Evolutionary conservation across 2,888 invertebrate genomes (phyloP).

Genomic region (Eucriotettix oculatus): DNA sequence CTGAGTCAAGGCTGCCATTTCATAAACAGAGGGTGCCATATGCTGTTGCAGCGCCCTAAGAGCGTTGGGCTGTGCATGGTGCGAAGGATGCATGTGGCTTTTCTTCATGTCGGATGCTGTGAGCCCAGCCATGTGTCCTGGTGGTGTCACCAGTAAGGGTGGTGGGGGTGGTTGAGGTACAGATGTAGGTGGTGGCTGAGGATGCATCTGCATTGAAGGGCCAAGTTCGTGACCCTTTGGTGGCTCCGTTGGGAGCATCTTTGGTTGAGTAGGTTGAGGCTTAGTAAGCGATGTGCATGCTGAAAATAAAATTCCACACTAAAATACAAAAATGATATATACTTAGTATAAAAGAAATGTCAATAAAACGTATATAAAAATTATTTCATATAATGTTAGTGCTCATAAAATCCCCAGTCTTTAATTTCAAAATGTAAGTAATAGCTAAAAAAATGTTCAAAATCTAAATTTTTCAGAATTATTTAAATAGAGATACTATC

Average conservation of each 20-base stretch:
- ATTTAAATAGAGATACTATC: too few relatives aligned
- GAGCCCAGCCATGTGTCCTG: neutral
- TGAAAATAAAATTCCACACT: neutral
- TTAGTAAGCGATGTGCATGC: conserved; percentile 8
- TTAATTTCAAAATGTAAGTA: too few relatives aligned
- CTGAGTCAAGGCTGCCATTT: conserved; percentile 91
- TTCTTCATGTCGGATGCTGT: neutral
- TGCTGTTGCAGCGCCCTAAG: conserved; percentile 65
- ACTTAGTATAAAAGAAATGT: neutral
- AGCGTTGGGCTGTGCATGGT: conserved; percentile 19
- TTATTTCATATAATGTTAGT: too few relatives aligned
- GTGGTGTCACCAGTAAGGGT: conserved; percentile 6
- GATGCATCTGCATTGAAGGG: conserved; percentile 9
- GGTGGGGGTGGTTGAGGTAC: conserved; percentile 9
- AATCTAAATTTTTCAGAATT: too few relatives aligned
- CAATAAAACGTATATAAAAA: too few relatives aligned
- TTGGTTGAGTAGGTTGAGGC: conserved; percentile 5
- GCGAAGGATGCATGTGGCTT: conserved; percentile 2
- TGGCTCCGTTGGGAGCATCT: neutral
- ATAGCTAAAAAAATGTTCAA: too few relatives aligned
- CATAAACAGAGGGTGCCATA: conserved; percentile 89
- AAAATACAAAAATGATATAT: neutral
- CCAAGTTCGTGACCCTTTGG: conserved; percentile 4
- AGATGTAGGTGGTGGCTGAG: conserved; percentile 12
- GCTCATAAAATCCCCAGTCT: too few relatives aligned